Evolutionary conservation across 2,888 invertebrate genomes (phyloP).

Genomic region (Scrobipalpa atriplicella): DNA sequence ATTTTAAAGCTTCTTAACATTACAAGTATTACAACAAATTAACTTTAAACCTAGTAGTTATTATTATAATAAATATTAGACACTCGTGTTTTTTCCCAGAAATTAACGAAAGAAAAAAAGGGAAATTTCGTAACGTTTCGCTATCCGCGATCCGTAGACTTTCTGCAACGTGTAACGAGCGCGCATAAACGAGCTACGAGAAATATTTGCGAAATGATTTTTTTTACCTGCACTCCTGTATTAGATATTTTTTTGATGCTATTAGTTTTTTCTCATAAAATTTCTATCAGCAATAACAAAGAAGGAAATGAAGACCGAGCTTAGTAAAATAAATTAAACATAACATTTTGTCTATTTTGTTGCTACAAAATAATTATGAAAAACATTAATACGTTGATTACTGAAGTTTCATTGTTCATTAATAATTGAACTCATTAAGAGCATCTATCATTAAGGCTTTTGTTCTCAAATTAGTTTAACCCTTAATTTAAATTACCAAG

Average conservation of each 20-base stretch:
- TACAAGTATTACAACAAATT: too few species aligned
- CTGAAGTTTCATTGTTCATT: neutral
- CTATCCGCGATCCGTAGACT: too few species aligned
- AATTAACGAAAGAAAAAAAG: too few species aligned
- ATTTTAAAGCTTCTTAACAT: too few species aligned
- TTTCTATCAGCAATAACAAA: too few species aligned
- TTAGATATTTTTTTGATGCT: neutral
- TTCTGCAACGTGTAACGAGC: too few species aligned
- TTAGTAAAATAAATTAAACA: conserved; percentile 32
- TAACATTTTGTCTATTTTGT: conserved; percentile 34
- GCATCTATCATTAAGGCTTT: conserved; percentile 9
- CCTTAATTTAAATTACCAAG: conserved; percentile 5
- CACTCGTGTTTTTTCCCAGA: too few species aligned
- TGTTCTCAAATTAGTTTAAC: conserved; percentile 8
- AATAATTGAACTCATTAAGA: neutral
- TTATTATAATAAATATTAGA: too few species aligned
- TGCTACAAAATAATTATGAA: neutral
- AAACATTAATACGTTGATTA: neutral
- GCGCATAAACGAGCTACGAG: too few species aligned
- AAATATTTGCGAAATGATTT: neutral
- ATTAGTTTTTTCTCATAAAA: neutral
- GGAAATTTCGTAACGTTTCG: too few species aligned
- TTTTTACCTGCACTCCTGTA: neutral
- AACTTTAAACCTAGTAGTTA: too few species aligned
- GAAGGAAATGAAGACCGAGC: too few species aligned